Conservation (phyloP, 2,888 invertebrate species). For the Trachelus stipa region DNA sequence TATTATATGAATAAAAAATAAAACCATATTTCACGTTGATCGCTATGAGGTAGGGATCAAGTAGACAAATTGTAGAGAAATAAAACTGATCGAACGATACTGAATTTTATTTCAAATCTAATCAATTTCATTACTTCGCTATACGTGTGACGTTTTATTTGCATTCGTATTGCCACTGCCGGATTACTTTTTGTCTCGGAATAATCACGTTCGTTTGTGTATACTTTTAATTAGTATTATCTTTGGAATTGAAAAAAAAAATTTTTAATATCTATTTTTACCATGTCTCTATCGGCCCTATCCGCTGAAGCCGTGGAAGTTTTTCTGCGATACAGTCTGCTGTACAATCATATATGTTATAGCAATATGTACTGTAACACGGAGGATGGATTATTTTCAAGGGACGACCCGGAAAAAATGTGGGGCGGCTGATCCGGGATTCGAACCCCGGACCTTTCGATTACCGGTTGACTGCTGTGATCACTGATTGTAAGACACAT, state of each 20-base stretch:
- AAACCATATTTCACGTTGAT: not conserved
- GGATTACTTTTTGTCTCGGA: not conserved
- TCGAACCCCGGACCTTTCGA: too few relatives aligned
- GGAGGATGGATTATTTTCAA: too few relatives aligned
- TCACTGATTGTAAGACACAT: too few relatives aligned
- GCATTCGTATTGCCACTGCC: not conserved
- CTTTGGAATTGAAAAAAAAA: not conserved
- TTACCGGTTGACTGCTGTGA: too few relatives aligned
- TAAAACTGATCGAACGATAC: not conserved
- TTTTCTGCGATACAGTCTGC: not conserved
- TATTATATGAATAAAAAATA: not conserved
- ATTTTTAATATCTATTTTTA: not conserved
- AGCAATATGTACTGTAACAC: not conserved
- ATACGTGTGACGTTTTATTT: not conserved
- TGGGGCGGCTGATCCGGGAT: too few relatives aligned
- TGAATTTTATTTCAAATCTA: not conserved
- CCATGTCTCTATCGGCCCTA: not conserved
- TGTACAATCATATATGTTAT: not conserved
- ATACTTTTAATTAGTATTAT: not conserved
- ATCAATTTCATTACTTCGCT: not conserved
- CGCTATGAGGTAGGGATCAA: not conserved
- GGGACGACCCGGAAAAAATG: too few relatives aligned
- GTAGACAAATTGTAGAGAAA: not conserved
- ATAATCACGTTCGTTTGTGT: not conserved
- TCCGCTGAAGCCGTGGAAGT: not conserved